Base-by-base conservation (phyloP, 2,797 vertebrate genomes). In the Aratinga solstitialis region DNA sequence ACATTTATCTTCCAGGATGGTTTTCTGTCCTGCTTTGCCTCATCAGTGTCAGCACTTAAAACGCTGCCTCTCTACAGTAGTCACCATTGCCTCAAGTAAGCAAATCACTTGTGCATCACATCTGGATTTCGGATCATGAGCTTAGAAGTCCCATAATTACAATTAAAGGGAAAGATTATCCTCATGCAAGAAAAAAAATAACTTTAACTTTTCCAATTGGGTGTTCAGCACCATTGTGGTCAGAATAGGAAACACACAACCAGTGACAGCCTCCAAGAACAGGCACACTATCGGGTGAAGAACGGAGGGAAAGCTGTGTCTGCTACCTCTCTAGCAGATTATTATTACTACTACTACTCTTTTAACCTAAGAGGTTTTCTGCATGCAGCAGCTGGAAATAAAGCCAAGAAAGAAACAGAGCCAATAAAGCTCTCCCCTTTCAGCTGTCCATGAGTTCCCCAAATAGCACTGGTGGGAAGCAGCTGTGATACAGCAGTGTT, bases 401-500 rank as follows among this genome's bases (percentile, higher is more conserved):
- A 45, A 83, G 51, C 45, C 73, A 65, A 61, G 32, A 51, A 58
- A 58, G n/a, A 58, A 58, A 58, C 7, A 58, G 22, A 58, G n/a
- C n/a, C 56, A 34, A 17, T 36, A 23, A 5, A 7, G 18, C 10
- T 45, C 54, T 58, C 16, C 65, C n/a, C 20, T 32, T n/a, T 12
- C n/a, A 15, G 18, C 26, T 9, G 30, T n/a, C 13, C 65, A 4
- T 4, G 11, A 36, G 12, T 7, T 15, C 8, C n/a, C 9, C 24
- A 14, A 21, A 42, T 1, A 40, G 50, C 13, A 5, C 40, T 19
- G 66, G 13, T 14, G 53, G 40, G 43, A 50, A 29, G 21, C 11
- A n/a, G 72, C 40, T 9, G 2, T 0, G 18, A 34, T 16, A 19
- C 62, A 30, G 2, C 0, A 1, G 2, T 13, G 10, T 13, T 34